Evolutionary conservation across 2,113 vertebrate species (phyloP).

Genomic region (Caranx ignobilis): DNA sequence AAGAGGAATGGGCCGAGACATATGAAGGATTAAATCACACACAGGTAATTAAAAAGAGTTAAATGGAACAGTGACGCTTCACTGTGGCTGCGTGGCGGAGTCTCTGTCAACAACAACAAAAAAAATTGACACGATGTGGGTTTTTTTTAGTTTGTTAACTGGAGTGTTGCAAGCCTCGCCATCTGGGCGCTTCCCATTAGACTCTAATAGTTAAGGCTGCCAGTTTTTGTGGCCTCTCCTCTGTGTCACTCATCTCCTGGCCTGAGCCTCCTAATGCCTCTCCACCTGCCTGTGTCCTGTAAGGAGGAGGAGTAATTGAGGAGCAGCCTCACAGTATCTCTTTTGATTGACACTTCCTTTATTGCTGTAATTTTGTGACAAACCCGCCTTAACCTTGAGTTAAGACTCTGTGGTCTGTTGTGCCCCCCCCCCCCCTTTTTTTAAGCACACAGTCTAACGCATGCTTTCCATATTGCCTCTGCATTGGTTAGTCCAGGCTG

Average conservation of each 20-base stretch:
- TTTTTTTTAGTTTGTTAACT: conserved; percentile 59
- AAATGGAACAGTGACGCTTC: conserved; percentile 65
- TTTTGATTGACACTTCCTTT: conserved; percentile 50
- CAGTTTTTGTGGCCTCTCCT: conserved; percentile 26
- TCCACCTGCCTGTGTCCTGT: conserved; percentile 13
- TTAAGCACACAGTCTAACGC: conserved; percentile 40
- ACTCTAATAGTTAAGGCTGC: conserved; percentile 23
- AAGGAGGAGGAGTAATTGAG: conserved; percentile 23
- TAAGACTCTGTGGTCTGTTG: conserved; percentile 24
- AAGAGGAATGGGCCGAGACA: conserved; percentile 79
- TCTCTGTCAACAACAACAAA: conserved; percentile 38
- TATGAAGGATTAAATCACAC: conserved; percentile 79
- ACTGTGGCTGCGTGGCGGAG: conserved; percentile 27
- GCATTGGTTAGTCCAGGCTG: conserved; percentile 26
- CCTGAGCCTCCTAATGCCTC: conserved; percentile 27
- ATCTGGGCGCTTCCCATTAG: conserved; percentile 54
- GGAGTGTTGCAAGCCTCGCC: conserved; percentile 51
- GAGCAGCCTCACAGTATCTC: conserved; percentile 33
- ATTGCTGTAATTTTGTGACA: conserved; percentile 17
- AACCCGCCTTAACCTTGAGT: conserved; percentile 52
- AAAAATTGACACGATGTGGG: conserved; percentile 49
- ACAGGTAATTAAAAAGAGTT: conserved; percentile 84
- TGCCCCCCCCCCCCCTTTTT: conserved; percentile 42
- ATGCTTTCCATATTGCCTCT: conserved; percentile 55
- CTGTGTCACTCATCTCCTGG: conserved; percentile 14